phyloP scores from a whole-genome alignment of 1,140 invertebrate genomes.

The Brachionus paranguensis region DNA sequence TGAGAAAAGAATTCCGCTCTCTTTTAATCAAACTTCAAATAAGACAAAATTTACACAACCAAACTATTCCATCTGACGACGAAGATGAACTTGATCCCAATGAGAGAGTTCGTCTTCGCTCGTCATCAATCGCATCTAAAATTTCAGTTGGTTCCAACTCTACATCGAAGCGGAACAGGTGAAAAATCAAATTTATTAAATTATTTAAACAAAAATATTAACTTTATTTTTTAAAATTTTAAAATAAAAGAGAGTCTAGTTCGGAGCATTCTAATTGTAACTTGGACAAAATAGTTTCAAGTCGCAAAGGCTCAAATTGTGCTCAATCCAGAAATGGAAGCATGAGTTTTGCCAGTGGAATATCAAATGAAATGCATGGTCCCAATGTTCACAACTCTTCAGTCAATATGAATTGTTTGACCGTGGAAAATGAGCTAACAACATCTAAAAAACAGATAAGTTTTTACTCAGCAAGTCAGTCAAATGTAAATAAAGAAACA shows the following conservation, averaged over 20 bases:
- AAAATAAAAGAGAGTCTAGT: background rate
- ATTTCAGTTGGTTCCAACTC: slow-evolving; percentile 11
- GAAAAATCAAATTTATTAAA: no score
- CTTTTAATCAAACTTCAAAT: background rate
- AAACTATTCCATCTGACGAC: slow-evolving; percentile 36
- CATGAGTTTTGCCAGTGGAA: background rate
- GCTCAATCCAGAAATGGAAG: background rate
- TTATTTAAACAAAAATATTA: no score
- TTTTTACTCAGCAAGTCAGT: background rate
- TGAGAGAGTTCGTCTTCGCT: slow-evolving; percentile 8
- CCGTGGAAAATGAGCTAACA: background rate
- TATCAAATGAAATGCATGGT: slow-evolving; percentile 8
- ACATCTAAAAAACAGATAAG: background rate
- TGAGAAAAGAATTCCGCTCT: slow-evolving; percentile 6
- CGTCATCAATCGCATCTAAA: slow-evolving; percentile 1
- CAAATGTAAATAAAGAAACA: background rate
- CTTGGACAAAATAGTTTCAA: background rate
- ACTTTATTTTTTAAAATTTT: background rate
- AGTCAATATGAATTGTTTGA: background rate
- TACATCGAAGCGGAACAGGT: slow-evolving; percentile 4
- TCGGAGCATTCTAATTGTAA: slow-evolving; percentile 5
- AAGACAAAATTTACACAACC: background rate
- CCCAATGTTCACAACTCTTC: background rate
- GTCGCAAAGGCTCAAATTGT: slow-evolving; percentile 12
- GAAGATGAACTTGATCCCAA: slow-evolving; percentile 36